A percentile compares a stretch with the other conserved stretches of the same genome.
These are phyloP conservation scores for Pachliopta kotzebuea DNA, from an alignment of 2,888 invertebrate species.

Conservation along the genomic window DNA sequence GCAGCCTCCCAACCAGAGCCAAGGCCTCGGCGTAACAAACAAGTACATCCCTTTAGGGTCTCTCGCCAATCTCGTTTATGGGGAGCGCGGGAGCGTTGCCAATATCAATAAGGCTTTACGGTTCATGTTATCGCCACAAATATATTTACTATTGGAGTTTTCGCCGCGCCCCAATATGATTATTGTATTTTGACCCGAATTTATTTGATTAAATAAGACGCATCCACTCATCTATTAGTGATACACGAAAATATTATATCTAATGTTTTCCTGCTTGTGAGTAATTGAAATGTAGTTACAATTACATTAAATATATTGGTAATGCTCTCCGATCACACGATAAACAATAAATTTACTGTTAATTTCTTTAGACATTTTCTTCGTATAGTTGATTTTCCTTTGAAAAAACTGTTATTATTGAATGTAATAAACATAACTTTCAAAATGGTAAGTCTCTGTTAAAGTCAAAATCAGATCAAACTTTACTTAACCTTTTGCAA, in stretches of 20 bases:
- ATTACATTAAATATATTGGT: too few relatives aligned
- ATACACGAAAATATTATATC: conserved; percentile 3
- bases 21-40: conserved; percentile 17
- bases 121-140: conserved; percentile 27
- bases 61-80: conserved; percentile 30
- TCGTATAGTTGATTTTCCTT: too few relatives aligned
- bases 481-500: too few relatives aligned
- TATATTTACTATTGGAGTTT: conserved; percentile 28
- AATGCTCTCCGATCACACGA: too few relatives aligned
- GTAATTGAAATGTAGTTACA: too few relatives aligned
- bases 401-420: too few relatives aligned
- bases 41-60: conserved; percentile 33
- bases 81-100: conserved; percentile 23
- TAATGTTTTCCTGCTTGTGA: not conserved
- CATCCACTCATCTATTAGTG: conserved; percentile 6
- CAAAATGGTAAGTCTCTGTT: too few relatives aligned
- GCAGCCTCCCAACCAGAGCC: conserved; percentile 9
- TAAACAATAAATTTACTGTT: too few relatives aligned
- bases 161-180: conserved; percentile 20
- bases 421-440: too few relatives aligned
- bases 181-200: conserved; percentile 26
- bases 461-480: too few relatives aligned
- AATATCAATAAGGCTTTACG: conserved; percentile 29
- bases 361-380: too few relatives aligned
- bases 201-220: conserved; percentile 24